Percentiles rank a stretch among this genome's conserved stretches.
phyloP scores from a whole-genome alignment of 2,113 vertebrate genomes.

The Cromileptes altivelis region DNA sequence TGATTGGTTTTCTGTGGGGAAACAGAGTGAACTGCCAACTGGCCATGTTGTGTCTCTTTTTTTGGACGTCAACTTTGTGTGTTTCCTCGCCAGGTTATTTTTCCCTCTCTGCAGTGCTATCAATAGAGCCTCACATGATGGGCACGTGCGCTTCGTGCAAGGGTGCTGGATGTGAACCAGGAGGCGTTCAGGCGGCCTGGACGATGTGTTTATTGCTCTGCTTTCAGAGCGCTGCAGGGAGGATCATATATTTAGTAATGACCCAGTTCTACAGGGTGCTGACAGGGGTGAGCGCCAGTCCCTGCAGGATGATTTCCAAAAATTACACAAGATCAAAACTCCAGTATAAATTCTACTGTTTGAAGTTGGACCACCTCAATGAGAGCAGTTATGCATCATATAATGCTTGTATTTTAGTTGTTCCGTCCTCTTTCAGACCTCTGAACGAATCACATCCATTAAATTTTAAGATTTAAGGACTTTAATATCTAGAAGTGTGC shows the following conservation, averaged over 20 bases:
- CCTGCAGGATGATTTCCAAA: constrained; percentile 5
- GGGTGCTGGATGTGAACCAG: constrained; percentile 24
- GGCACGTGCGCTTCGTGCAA: constrained; percentile 3
- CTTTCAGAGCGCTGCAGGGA: neutral
- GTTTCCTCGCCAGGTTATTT: constrained; percentile 31
- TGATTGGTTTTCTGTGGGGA: neutral
- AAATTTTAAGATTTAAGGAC: too few species aligned
- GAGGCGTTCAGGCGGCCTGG: neutral
- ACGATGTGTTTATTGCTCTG: neutral
- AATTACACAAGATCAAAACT: constrained; percentile 1
- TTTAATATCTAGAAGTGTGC: too few species aligned
- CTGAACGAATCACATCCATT: too few species aligned
- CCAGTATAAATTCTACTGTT: neutral
- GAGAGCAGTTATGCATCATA: neutral
- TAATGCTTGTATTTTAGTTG: too few species aligned
- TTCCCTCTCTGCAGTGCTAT: constrained; percentile 40
- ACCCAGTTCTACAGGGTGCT: constrained; percentile 27
- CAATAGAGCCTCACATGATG: constrained; percentile 59
- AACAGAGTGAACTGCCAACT: constrained; percentile 41
- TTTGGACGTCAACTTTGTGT: constrained; percentile 27
- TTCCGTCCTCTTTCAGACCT: too few species aligned
- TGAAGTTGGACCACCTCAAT: neutral
- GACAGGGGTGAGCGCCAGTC: neutral
- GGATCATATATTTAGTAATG: constrained; percentile 42
- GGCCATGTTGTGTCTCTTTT: neutral